phyloP scores from a whole-genome alignment of 2,797 vertebrate genomes.

The Myripristis murdjan region DNA sequence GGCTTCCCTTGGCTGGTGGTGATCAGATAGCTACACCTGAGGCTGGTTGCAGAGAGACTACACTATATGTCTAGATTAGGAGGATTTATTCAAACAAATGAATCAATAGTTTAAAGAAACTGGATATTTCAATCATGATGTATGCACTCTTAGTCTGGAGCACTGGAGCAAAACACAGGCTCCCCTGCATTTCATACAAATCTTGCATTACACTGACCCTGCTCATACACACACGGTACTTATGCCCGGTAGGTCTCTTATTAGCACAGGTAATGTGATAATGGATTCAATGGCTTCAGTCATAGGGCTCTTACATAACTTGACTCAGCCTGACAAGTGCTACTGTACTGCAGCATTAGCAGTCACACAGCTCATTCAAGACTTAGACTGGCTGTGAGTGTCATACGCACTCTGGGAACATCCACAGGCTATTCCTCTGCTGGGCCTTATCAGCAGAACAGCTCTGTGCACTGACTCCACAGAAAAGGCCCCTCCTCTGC shows the following conservation, averaged over 20 bases:
- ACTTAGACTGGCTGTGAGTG: conserved; percentile 11
- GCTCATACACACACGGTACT: not conserved
- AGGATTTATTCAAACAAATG: conserved; percentile 14
- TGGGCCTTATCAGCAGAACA: not conserved
- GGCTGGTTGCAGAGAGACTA: not conserved
- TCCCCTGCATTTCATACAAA: too few relatives aligned
- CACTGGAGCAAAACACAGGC: not conserved
- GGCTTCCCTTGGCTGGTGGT: conserved; percentile 5
- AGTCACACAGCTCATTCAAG: conserved; percentile 32
- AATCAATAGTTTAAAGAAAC: conserved; percentile 7
- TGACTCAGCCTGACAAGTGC: conserved; percentile 3
- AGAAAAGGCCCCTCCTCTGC: not conserved
- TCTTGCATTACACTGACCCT: not conserved
- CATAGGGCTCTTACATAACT: conserved; percentile 50
- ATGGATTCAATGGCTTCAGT: conserved; percentile 21
- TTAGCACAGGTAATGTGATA: conserved; percentile 25
- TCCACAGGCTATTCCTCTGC: conserved; percentile 43
- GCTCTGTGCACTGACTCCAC: not conserved
- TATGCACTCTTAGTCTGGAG: not conserved
- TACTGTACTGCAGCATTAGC: conserved; percentile 55
- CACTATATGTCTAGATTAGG: not conserved
- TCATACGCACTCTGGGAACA: conserved; percentile 41
- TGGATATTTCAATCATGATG: not conserved
- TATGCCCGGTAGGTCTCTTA: conserved; percentile 5
- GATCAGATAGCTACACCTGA: not conserved